Evolutionary conservation across 2,113 vertebrate genomes (phyloP), one percentile per base, ranked within the genome.

Genomic region (Osmerus mordax): DNA sequence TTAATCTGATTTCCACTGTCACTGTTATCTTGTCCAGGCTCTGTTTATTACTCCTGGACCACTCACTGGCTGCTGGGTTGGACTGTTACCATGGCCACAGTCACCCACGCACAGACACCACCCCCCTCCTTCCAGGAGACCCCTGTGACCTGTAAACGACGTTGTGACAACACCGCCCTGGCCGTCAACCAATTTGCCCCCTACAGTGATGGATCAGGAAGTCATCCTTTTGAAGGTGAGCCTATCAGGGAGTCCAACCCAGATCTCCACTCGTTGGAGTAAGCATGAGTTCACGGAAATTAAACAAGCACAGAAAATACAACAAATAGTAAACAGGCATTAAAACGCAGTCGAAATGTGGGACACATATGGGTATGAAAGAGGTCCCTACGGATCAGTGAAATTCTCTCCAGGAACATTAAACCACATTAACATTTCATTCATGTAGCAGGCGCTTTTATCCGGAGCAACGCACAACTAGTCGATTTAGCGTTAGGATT

Each of bases 1-100:
- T 87, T 88, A 89, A 90, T 90, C 84, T 83, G 36, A 85, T 89
- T 84, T 84, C 78, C 73, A 54, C 55, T 78, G 61, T 87, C 71
- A 54, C 55, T 78, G 61, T 87, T 81, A 78, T 78, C 81, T 82
- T 61, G 21, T 60, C 77, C 54, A 77, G 65, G 83, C 47, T 61
- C 55, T 58, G 73, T 64, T 23, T 68, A 55, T 80, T 66, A 77
- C 78, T 82, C 76, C 74, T 84, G 73, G 69, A 67, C 72, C 64
- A 74, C 15, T 54, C 56, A 67, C 66, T 72, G 76, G 70, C 70
- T 73, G 66, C 67, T 64, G 41, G 68, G 65, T n/a, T 19, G 32
- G 70, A 28, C 60, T 32, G n/a, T 59, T 70, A 58, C 12, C 52
- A 8, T 69, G 67, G n/a, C 25, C n/a, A 47, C 8, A 9, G 0